Percentiles rank a stretch among this genome's conserved stretches.
phyloP scores from a whole-genome alignment of 2,113 vertebrate species.

The Sus scrofa region DNA sequence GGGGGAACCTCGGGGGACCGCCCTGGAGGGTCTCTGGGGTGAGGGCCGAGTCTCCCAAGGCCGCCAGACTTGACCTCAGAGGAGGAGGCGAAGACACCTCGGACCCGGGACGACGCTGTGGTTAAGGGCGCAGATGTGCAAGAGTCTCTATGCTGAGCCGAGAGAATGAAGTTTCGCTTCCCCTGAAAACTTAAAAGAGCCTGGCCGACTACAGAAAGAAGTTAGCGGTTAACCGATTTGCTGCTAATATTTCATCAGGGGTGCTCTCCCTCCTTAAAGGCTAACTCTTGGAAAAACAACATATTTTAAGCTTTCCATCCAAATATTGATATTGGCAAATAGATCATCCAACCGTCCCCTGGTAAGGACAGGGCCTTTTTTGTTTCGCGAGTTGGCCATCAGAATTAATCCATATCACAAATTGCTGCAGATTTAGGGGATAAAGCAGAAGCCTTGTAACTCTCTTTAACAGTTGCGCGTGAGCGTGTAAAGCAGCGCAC shows the following conservation, averaged over 20 bases:
- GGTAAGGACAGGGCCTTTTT: slow-evolving; percentile 83
- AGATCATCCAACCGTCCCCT: slow-evolving; percentile 71
- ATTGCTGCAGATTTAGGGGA: slow-evolving; percentile 66
- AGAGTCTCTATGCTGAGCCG: slow-evolving; percentile 48
- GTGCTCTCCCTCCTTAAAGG: slow-evolving; percentile 73
- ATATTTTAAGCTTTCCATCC: slow-evolving; percentile 87
- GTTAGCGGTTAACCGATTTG: slow-evolving; percentile 84
- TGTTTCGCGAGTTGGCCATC: slow-evolving; percentile 80
- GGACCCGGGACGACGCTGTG: neutral
- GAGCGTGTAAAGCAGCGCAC: neutral
- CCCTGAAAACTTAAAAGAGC: slow-evolving; percentile 54
- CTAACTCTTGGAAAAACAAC: slow-evolving; percentile 86
- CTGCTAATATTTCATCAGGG: slow-evolving; percentile 83
- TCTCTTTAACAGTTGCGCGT: neutral
- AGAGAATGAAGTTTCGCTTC: slow-evolving; percentile 44
- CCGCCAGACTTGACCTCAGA: neutral
- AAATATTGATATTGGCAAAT: slow-evolving; percentile 90
- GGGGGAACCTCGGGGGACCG: neutral
- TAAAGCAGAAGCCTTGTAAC: neutral
- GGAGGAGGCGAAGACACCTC: neutral
- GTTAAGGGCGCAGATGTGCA: fast-evolving
- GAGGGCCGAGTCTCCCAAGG: neutral
- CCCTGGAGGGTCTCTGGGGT: neutral
- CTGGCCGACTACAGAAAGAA: slow-evolving; percentile 73
- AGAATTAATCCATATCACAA: slow-evolving; percentile 80